phyloP scores from a whole-genome alignment of 2,797 vertebrate species.

The Sebastes minor region DNA sequence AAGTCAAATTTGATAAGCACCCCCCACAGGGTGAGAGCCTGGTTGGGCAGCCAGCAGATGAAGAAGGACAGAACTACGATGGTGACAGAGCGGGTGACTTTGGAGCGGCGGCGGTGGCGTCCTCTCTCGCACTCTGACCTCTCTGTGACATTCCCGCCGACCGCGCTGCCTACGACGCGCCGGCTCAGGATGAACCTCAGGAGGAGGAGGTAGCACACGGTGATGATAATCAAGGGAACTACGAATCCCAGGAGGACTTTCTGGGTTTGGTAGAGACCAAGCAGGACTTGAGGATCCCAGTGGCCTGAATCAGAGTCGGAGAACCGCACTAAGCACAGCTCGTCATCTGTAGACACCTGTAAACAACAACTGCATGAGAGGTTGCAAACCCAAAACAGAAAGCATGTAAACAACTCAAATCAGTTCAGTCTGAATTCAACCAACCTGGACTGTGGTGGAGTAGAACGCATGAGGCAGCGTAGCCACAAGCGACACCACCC shows the following conservation, averaged over 20 bases:
- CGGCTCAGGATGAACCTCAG: constrained; percentile 81
- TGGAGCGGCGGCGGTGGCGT: constrained; percentile 77
- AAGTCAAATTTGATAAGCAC: constrained; percentile 85
- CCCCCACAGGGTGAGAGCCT: constrained; percentile 85
- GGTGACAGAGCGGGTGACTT: constrained; percentile 82
- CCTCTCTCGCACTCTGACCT: constrained; percentile 73
- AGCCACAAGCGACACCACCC: constrained; percentile 77
- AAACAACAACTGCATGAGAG: constrained; percentile 8
- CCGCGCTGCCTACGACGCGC: constrained; percentile 60
- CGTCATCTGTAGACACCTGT: constrained; percentile 76
- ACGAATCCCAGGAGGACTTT: constrained; percentile 83
- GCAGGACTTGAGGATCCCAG: constrained; percentile 83
- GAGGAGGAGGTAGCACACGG: constrained; percentile 81
- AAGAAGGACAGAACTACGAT: constrained; percentile 86
- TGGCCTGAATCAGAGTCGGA: constrained; percentile 75
- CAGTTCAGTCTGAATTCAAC: not conserved
- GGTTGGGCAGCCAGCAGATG: constrained; percentile 87
- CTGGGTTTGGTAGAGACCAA: constrained; percentile 82
- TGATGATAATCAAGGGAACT: constrained; percentile 76
- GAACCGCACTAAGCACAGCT: constrained; percentile 81
- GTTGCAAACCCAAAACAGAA: not conserved
- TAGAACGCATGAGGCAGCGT: constrained; percentile 82
- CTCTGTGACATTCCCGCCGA: constrained; percentile 3
- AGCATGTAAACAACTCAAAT: not conserved
- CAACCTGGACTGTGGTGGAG: constrained; percentile 82